Conservation (phyloP, 2,797 vertebrate species). For the Falco biarmicus region DNA sequence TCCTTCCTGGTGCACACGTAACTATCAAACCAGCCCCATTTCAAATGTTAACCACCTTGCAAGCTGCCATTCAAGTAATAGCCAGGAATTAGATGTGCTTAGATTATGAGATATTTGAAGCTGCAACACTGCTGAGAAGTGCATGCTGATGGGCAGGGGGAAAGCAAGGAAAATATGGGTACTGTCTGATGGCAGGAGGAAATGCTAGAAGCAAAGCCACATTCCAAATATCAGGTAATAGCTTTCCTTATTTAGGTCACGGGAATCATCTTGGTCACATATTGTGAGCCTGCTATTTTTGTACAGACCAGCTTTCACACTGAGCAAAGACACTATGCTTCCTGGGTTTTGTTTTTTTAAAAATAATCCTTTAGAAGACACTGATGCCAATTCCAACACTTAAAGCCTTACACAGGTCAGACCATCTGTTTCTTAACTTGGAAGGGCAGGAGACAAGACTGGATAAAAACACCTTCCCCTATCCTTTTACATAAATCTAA, state of each 20-base stretch:
- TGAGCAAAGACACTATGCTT: conserved; percentile 51
- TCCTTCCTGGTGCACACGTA: not conserved
- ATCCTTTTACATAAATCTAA: not conserved
- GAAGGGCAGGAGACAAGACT: not conserved
- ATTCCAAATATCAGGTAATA: conserved; percentile 39
- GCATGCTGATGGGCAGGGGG: not conserved
- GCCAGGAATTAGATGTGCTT: not conserved
- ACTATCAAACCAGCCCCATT: not conserved
- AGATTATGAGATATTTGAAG: not conserved
- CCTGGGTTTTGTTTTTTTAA: conserved; percentile 48
- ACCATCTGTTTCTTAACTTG: conserved; percentile 59
- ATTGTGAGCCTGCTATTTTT: conserved; percentile 63
- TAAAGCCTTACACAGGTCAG: conserved; percentile 25
- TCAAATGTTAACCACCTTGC: not conserved
- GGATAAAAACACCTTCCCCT: not conserved
- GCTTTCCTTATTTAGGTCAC: conserved; percentile 54
- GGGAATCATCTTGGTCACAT: conserved; percentile 18
- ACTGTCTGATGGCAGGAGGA: not conserved
- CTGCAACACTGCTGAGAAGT: not conserved
- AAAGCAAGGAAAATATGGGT: not conserved
- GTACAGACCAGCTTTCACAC: conserved; percentile 56
- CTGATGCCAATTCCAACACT: conserved; percentile 63
- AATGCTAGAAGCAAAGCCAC: not conserved
- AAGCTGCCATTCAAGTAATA: not conserved
- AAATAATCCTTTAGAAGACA: conserved; percentile 48